Evolutionary conservation across 92 coral and sea anemone genomes (phyloP).

Genomic region (Epizoanthus scotinus): DNA sequence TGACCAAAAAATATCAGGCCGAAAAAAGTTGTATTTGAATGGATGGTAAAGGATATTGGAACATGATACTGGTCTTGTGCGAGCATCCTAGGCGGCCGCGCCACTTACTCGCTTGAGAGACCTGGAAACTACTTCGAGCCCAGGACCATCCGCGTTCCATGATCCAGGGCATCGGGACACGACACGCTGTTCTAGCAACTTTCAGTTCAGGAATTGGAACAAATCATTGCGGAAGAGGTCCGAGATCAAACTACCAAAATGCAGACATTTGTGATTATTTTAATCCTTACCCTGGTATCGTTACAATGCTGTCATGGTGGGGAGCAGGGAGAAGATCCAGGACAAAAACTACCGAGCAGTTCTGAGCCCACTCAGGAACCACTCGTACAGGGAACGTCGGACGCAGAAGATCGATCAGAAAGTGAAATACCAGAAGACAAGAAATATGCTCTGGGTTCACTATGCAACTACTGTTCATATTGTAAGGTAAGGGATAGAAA

Average conservation of each 20-base stretch:
- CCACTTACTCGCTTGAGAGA: too few relatives aligned
- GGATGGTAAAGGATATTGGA: too few relatives aligned
- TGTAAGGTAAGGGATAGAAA: constrained; percentile 75
- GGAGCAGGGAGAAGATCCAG: constrained; percentile 10
- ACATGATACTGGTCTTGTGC: too few relatives aligned
- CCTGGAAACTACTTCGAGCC: too few relatives aligned
- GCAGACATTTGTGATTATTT: not conserved
- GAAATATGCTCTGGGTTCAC: constrained; percentile 73
- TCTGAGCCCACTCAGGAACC: not conserved
- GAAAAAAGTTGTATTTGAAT: too few relatives aligned
- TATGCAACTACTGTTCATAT: constrained; percentile 84
- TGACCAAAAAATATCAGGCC: too few relatives aligned
- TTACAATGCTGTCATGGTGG: not conserved
- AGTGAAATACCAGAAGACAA: constrained; percentile 42
- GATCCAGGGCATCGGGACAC: too few relatives aligned
- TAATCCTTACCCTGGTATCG: not conserved
- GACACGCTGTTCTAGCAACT: too few relatives aligned
- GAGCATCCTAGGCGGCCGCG: too few relatives aligned
- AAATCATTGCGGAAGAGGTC: too few relatives aligned
- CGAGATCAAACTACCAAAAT: not conserved
- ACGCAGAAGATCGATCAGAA: constrained; percentile 40
- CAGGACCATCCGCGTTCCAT: too few relatives aligned
- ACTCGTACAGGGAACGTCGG: constrained; percentile 21
- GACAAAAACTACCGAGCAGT: constrained; percentile 18
- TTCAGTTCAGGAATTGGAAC: too few relatives aligned